Percentiles rank a stretch among this genome's conserved stretches.
phyloP scores from a whole-genome alignment of 2,888 invertebrate genomes.

The Eucriotettix oculatus region DNA sequence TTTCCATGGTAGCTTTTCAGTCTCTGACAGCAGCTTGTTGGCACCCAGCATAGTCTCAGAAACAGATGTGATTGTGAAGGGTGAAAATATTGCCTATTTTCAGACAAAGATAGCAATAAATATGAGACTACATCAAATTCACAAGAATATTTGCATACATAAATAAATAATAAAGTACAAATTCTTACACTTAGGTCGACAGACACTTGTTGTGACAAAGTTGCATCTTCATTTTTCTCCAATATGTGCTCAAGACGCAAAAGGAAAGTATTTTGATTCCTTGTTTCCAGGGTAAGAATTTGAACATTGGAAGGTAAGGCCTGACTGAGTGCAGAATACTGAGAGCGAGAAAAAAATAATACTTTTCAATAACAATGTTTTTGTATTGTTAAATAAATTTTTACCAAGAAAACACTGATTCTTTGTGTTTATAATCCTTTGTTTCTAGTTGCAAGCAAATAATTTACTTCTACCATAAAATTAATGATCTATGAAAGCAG shows the following conservation, averaged over 20 bases:
- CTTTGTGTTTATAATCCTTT: too few relatives aligned
- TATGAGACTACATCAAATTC: not conserved
- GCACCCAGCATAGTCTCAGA: constrained; percentile 35
- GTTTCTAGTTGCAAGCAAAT: too few relatives aligned
- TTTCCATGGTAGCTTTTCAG: constrained; percentile 34
- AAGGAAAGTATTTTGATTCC: constrained; percentile 41
- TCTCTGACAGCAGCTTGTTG: constrained; percentile 34
- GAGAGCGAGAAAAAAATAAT: not conserved
- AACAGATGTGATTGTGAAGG: constrained; percentile 22
- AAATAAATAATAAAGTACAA: too few relatives aligned
- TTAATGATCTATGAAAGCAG: too few relatives aligned
- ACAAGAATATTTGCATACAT: too few relatives aligned
- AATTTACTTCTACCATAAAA: too few relatives aligned
- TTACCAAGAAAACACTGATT: too few relatives aligned
- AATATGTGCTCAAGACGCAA: constrained; percentile 63
- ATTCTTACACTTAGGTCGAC: constrained; percentile 35
- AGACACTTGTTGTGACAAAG: constrained; percentile 31
- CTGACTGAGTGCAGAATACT: constrained; percentile 36
- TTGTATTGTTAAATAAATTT: too few relatives aligned
- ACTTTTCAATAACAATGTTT: not conserved
- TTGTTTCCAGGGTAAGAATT: constrained; percentile 63
- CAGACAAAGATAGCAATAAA: constrained; percentile 6
- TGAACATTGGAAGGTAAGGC: constrained; percentile 51
- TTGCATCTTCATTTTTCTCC: constrained; percentile 41
- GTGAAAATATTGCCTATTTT: constrained; percentile 20